Evolutionary conservation across 2,888 invertebrate species (phyloP).

Genomic region (Stramonita haemastoma): DNA sequence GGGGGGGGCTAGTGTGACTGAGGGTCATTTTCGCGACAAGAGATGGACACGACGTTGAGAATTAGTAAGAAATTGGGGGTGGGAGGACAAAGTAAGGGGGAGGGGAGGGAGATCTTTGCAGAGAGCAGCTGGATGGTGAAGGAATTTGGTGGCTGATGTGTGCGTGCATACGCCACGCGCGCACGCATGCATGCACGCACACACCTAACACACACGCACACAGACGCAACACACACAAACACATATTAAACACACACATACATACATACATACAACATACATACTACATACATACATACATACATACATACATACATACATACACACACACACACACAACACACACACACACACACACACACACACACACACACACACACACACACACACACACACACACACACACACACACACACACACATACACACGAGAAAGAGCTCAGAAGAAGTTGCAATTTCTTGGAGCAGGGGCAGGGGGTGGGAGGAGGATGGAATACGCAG

Average conservation of each 20-base stretch:
- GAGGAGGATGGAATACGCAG: not conserved
- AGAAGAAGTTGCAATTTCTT: too few relatives aligned
- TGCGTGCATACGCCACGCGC: not conserved
- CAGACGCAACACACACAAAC: constrained; percentile 18
- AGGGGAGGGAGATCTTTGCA: too few relatives aligned
- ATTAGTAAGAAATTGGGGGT: too few relatives aligned
- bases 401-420: constrained; percentile 28
- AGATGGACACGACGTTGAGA: too few relatives aligned
- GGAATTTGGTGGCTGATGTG: not conserved
- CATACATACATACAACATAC: not conserved
- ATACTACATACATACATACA: too few relatives aligned
- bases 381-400: not conserved
- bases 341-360: not conserved
- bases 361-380: not conserved
- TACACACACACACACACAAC: constrained; percentile 25
- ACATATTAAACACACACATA: constrained; percentile 12
- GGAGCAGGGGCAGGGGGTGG: not conserved
- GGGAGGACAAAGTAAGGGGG: too few relatives aligned
- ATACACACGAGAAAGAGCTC: not conserved
- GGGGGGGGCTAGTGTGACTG: too few relatives aligned
- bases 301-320: constrained; percentile 13
- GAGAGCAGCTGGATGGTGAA: not conserved
- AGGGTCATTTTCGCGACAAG: too few relatives aligned
- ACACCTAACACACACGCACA: constrained; percentile 23
- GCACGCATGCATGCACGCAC: not conserved